These are phyloP conservation scores for Lasioglossum villosulum DNA, from an alignment of 2,888 invertebrate genomes.

Conservation along the genomic window DNA sequence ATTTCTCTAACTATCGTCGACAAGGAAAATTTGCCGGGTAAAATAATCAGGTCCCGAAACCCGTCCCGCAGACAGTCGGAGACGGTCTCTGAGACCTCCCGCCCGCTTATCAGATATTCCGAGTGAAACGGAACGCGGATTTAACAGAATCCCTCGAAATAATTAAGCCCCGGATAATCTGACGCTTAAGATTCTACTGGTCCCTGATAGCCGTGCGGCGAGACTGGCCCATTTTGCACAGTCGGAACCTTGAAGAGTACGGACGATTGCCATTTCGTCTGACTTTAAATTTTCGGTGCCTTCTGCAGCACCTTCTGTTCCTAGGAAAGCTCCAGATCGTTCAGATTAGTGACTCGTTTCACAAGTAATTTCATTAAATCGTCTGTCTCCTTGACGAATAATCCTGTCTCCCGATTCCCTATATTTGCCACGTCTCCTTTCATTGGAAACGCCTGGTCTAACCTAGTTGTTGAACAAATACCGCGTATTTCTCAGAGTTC, in stretches of 20 bases:
- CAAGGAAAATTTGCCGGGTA: conserved; percentile 27
- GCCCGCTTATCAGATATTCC: conserved; percentile 52
- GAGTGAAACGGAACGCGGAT: conserved; percentile 51
- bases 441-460: not conserved
- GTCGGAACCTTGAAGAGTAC: conserved; percentile 4
- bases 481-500: not conserved
- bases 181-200: conserved; percentile 39
- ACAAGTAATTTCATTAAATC: not conserved
- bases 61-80: conserved; percentile 1
- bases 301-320: too few relatives aligned
- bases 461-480: not conserved
- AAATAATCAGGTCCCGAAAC: conserved; percentile 43
- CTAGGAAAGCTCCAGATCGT: not conserved
- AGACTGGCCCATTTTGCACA: conserved; percentile 15
- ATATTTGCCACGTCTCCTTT: not conserved
- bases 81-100: conserved; percentile 23
- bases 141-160: conserved; percentile 57
- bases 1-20: conserved; percentile 38
- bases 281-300: not conserved
- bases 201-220: conserved; percentile 18
- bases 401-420: not conserved
- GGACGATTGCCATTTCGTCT: not conserved
- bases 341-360: not conserved
- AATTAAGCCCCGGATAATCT: conserved; percentile 61
- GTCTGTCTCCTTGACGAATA: not conserved